Conservation (phyloP, 2,888 invertebrate genomes). For the Smittia aterrima region DNA sequence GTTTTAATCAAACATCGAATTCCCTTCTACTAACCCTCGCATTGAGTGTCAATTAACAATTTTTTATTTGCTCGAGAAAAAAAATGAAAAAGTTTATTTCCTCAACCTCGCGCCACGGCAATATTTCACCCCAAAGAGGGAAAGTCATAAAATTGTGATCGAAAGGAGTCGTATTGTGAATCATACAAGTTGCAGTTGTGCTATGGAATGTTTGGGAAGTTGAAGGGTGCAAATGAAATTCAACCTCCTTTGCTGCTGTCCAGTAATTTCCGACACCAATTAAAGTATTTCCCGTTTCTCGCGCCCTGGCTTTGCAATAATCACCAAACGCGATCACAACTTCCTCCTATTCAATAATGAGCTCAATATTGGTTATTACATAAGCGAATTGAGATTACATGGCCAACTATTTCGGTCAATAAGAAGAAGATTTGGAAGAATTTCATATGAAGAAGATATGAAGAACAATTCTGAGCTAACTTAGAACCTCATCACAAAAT, state of each 20-base stretch:
- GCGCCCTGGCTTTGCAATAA: not conserved
- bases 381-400: slow-evolving; percentile 12
- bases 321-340: slow-evolving; percentile 15
- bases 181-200: slow-evolving; percentile 30
- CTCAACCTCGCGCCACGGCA: slow-evolving; percentile 41
- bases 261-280: slow-evolving; percentile 32
- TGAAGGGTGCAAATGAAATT: slow-evolving; percentile 25
- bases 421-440: slow-evolving; percentile 4
- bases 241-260: slow-evolving; percentile 29
- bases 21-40: slow-evolving; percentile 13
- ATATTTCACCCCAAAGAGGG: slow-evolving; percentile 15
- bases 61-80: slow-evolving; percentile 23
- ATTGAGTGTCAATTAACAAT: slow-evolving; percentile 38
- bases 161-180: slow-evolving; percentile 26
- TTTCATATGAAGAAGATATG: not conserved
- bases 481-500: slow-evolving; percentile 27
- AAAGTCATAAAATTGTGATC: slow-evolving; percentile 33
- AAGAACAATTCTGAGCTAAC: not conserved
- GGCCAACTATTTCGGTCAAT: not conserved
- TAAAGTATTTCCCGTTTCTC: slow-evolving; percentile 32
- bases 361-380: not conserved
- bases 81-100: slow-evolving; percentile 35
- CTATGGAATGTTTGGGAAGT: not conserved
- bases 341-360: not conserved
- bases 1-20: slow-evolving; percentile 20